A percentile compares a stretch with the other conserved stretches of the same genome.
phyloP scores from a whole-genome alignment of 2,888 invertebrate species.

The Drosophila sordidula region DNA sequence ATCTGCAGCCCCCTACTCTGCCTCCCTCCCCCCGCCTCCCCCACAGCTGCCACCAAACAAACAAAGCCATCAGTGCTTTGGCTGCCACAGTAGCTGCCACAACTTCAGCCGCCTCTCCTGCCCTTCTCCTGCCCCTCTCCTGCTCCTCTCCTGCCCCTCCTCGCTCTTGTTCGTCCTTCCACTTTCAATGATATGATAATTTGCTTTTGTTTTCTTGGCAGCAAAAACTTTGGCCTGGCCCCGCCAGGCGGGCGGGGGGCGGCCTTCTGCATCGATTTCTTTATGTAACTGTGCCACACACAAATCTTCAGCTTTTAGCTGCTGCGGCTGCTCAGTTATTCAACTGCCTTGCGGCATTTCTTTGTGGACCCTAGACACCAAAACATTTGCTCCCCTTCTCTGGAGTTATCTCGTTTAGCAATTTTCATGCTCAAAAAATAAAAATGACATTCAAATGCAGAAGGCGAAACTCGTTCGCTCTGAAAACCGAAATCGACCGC shows the following conservation, averaged over 20 bases:
- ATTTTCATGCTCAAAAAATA: constrained; percentile 54
- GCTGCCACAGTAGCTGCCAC: constrained; percentile 26
- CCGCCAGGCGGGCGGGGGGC: constrained; percentile 18
- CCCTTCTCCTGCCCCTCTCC: too few relatives aligned
- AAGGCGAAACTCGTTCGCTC: constrained; percentile 43
- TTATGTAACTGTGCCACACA: constrained; percentile 51
- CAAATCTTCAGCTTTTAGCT: constrained; percentile 34
- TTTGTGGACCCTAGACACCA: constrained; percentile 46
- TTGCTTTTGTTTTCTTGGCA: constrained; percentile 75
- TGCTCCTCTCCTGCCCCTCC: constrained; percentile 10
- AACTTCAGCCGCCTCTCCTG: neutral
- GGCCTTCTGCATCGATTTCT: constrained; percentile 51
- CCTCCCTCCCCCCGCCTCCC: neutral
- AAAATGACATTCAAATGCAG: constrained; percentile 75
- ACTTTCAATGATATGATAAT: constrained; percentile 75
- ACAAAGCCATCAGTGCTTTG: constrained; percentile 57
- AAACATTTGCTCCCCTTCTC: constrained; percentile 40
- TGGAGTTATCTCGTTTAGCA: constrained; percentile 65
- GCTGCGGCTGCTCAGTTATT: constrained; percentile 42
- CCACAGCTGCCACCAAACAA: constrained; percentile 38
- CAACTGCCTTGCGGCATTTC: constrained; percentile 45
- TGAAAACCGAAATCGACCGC: constrained; percentile 76
- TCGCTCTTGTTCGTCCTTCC: constrained; percentile 33
- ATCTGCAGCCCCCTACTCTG: constrained; percentile 44
- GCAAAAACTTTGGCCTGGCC: constrained; percentile 61